Evolutionary conservation across 2,113 vertebrate species (phyloP).

Genomic region (Elephantulus edwardii): DNA sequence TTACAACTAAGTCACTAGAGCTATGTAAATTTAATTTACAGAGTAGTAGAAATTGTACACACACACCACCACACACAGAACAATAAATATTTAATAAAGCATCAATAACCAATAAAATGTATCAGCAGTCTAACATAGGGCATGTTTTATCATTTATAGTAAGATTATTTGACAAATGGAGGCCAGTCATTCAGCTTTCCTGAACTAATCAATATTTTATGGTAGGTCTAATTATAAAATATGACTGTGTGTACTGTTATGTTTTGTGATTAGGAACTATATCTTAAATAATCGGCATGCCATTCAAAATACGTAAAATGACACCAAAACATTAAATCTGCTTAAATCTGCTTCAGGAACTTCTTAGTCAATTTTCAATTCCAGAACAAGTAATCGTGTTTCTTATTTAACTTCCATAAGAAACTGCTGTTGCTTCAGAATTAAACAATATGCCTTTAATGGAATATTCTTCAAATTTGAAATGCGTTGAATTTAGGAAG

Average conservation of each 20-base stretch:
- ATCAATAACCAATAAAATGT: background rate
- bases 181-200: background rate
- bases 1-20: no score
- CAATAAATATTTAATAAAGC: background rate
- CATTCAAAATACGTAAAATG: slow-evolving; percentile 14
- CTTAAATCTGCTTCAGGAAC: slow-evolving; percentile 10
- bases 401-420: slow-evolving; percentile 46
- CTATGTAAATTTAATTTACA: no score
- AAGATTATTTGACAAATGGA: background rate
- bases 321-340: background rate
- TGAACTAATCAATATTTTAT: background rate
- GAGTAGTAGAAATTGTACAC: background rate
- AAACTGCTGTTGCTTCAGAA: slow-evolving; percentile 21
- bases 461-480: slow-evolving; percentile 27
- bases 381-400: slow-evolving; percentile 31
- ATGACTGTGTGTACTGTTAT: background rate
- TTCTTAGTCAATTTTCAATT: background rate
- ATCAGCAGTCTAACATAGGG: background rate
- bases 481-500: slow-evolving; percentile 27
- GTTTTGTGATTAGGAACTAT: slow-evolving; percentile 2
- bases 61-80: background rate
- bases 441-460: slow-evolving; percentile 52
- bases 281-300: background rate
- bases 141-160: background rate
- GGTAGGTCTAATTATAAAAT: background rate